phyloP scores from a whole-genome alignment of 2,888 invertebrate species.

The Metacarcinus magister region DNA sequence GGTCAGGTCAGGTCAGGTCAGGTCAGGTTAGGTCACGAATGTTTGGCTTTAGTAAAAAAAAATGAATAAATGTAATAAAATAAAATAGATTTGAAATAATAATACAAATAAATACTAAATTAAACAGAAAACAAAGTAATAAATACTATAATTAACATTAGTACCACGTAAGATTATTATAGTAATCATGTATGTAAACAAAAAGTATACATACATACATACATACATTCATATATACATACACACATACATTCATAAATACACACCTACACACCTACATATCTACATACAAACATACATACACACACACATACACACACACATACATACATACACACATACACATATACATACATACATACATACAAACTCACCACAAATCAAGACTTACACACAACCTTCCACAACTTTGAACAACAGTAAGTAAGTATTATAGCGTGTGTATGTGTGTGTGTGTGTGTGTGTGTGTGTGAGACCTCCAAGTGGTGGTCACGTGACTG shows the following conservation, averaged over 20 bases:
- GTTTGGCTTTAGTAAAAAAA: no score
- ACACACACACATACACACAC: constrained; percentile 22
- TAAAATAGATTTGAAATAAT: no score
- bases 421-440: neutral
- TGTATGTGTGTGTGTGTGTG: neutral
- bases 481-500: constrained; percentile 3
- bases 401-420: neutral
- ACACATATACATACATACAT: neutral
- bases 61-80: no score
- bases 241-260: neutral
- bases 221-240: neutral
- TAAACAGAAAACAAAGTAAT: no score
- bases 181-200: no score
- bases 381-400: neutral
- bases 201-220: neutral
- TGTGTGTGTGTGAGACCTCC: neutral
- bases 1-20: no score
- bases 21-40: no score
- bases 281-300: neutral
- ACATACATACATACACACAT: neutral
- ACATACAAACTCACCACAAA: neutral
- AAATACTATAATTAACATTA: no score
- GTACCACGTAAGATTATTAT: no score
- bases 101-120: no score
- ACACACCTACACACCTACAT: neutral